phyloP scores from a whole-genome alignment of 1,140 invertebrate genomes.

The Melanaphis sacchari region DNA sequence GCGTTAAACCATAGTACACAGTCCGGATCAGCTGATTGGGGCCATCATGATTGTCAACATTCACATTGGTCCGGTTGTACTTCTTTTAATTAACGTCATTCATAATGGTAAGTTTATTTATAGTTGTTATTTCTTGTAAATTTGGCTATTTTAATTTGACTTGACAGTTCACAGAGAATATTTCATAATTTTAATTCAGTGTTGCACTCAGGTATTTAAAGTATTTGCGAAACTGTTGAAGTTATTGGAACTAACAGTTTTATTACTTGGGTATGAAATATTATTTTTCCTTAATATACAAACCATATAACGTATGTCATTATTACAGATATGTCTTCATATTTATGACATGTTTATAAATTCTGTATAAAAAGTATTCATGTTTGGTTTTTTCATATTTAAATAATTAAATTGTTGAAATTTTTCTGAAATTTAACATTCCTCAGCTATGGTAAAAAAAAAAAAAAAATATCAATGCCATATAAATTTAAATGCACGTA shows the following conservation, averaged over 20 bases:
- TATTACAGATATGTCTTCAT: neutral
- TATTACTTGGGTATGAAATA: neutral
- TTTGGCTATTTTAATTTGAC: neutral
- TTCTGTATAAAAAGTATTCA: neutral
- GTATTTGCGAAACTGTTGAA: neutral
- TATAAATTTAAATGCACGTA: neutral
- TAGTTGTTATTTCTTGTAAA: neutral
- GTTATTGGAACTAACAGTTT: neutral
- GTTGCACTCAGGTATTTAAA: neutral
- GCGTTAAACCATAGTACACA: neutral
- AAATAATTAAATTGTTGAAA: neutral
- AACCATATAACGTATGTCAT: neutral
- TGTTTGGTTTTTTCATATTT: neutral
- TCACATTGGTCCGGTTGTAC: constrained; percentile 38
- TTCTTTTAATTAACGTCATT: constrained; percentile 32
- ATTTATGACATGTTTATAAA: neutral
- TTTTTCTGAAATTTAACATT: neutral
- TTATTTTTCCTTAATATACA: neutral
- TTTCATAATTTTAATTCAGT: neutral
- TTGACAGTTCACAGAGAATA: neutral
- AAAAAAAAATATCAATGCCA: neutral
- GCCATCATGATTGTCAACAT: constrained; percentile 47
- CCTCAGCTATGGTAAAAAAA: neutral
- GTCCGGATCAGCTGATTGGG: constrained; percentile 13
- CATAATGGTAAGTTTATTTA: constrained; percentile 48